These are phyloP conservation scores for Datnioides undecimradiatus DNA, from an alignment of 2,113 vertebrate genomes.

Conservation along the genomic window DNA sequence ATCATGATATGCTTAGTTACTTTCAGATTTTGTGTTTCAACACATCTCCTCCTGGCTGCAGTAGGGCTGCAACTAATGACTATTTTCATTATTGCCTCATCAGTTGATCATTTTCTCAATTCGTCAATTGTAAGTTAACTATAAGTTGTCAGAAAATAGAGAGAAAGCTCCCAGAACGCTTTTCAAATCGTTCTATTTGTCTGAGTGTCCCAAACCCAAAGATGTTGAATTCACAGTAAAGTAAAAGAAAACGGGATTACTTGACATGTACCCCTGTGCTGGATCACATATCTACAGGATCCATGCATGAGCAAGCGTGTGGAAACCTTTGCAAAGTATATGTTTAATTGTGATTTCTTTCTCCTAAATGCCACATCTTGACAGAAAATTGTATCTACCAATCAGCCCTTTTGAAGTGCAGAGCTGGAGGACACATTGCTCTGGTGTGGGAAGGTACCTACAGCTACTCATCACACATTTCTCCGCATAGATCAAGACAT, in stretches of 20 bases:
- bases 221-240: neutral
- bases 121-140: neutral
- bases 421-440: neutral
- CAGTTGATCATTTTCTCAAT: neutral
- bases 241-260: neutral
- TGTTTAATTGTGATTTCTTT: too few relatives aligned
- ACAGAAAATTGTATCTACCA: neutral
- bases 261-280: too few relatives aligned
- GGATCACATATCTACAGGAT: neutral
- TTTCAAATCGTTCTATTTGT: neutral
- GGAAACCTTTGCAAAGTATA: neutral
- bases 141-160: neutral
- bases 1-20: too few relatives aligned
- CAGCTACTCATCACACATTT: neutral
- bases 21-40: neutral
- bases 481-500: neutral
- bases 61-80: neutral
- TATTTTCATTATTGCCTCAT: neutral
- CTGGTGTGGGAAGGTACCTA: neutral
- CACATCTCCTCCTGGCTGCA: neutral
- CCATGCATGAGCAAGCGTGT: neutral
- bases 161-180: neutral
- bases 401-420: neutral
- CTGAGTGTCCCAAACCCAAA: neutral
- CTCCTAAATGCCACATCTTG: neutral